A percentile compares a stretch with the other conserved stretches of the same genome.
Conservation (phyloP, 2,113 vertebrate genomes). For the Clarias magur region DNA sequence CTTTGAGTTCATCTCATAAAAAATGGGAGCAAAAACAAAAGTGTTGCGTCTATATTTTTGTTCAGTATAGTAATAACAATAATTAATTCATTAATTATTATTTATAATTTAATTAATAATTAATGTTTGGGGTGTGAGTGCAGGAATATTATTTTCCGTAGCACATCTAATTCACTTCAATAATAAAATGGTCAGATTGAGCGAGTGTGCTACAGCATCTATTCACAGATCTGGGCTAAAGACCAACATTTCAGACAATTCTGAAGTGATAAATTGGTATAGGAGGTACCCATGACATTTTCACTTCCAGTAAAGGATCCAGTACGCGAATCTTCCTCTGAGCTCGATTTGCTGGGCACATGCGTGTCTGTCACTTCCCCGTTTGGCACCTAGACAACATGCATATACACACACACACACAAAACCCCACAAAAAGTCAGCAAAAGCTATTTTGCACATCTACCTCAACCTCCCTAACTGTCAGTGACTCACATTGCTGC, state of each 20-base stretch:
- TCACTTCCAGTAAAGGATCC: constrained; percentile 71
- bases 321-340: constrained; percentile 71
- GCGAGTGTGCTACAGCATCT: not conserved
- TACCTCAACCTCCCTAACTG: not conserved
- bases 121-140: not conserved
- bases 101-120: too few relatives aligned
- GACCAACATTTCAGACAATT: not conserved
- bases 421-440: not conserved
- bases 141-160: not conserved
- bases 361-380: constrained; percentile 74
- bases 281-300: constrained; percentile 75
- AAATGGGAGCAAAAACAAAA: too few relatives aligned
- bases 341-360: constrained; percentile 72
- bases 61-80: too few relatives aligned
- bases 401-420: not conserved
- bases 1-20: too few relatives aligned
- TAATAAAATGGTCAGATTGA: not conserved
- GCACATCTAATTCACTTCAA: not conserved
- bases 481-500: constrained; percentile 75
- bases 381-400: constrained; percentile 76
- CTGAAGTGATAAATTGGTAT: not conserved
- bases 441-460: not conserved
- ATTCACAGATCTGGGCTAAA: not conserved
- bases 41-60: too few relatives aligned
- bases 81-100: too few relatives aligned